These are phyloP conservation scores for Microcebus jonahi DNA, from an alignment of 2,113 vertebrate genomes.

Conservation along the genomic window DNA sequence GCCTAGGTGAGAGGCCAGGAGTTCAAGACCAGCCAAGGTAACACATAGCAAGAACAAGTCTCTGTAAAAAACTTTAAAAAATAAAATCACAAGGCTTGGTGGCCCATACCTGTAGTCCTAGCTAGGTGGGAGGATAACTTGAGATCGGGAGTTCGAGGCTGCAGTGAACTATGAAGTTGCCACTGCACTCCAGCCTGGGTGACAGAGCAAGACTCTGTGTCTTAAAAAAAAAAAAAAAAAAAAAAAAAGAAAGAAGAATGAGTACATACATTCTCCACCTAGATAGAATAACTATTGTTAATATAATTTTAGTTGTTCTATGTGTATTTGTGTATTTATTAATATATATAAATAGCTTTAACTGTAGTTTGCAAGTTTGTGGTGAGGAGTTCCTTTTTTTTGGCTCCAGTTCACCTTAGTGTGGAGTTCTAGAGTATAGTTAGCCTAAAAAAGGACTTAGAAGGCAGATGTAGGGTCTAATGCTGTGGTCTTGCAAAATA, in stretches of 20 bases:
- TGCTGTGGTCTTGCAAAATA: neutral
- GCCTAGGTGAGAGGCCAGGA: too few relatives aligned
- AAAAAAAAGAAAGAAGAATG: neutral
- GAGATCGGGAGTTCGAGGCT: too few relatives aligned
- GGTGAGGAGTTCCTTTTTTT: neutral
- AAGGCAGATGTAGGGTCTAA: neutral
- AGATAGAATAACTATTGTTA: neutral
- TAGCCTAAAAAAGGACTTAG: neutral
- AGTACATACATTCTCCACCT: neutral
- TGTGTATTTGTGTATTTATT: neutral
- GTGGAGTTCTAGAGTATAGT: neutral
- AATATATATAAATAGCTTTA: neutral
- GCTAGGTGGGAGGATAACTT: too few relatives aligned
- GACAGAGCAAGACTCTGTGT: too few relatives aligned
- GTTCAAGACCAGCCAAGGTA: too few relatives aligned
- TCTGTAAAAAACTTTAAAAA: too few relatives aligned
- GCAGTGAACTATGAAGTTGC: too few relatives aligned
- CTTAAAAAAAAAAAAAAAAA: too few relatives aligned
- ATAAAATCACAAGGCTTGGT: too few relatives aligned
- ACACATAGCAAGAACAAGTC: too few relatives aligned
- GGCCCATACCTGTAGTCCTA: too few relatives aligned
- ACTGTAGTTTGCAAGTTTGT: neutral
- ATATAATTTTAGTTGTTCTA: neutral
- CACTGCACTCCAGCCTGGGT: too few relatives aligned
- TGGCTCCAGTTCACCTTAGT: neutral